Evolutionary conservation across 2,113 vertebrate genomes (phyloP), one percentile per base, ranked within the genome.

Genomic region (Alouatta palliata): DNA sequence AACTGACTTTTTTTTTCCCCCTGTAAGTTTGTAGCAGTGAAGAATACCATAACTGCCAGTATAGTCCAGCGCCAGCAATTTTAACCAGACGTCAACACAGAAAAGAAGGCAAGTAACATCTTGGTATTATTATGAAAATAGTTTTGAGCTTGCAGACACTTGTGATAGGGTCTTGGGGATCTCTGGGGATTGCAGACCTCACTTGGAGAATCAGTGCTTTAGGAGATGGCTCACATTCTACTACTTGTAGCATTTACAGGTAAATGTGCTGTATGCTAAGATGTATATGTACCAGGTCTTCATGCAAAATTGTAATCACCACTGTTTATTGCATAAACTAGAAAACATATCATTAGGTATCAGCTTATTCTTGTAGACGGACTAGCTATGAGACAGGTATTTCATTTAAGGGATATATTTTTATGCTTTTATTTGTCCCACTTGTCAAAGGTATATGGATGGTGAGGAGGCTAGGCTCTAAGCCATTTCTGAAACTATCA

Each of bases 81-180:
- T 93, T 58, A 75, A 64, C 93, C 79, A 85, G 73, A 80, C 52
- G 77, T 77, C 90, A 91, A 70, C 54, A 82, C 14, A 23, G 54
- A 25, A 23, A 90, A 87, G 64, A 91, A 91, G 73, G 64, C 87
- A 93, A 96, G 66, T 80, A 77, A 54, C 73, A 94, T 25, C 52
- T 91, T 66, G 19, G 76, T 82, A 76, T 80, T 64, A 73, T 56
- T 40, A 58, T 76, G 90, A 73, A 92, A 83, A 92, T 40, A 45
- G 21, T 49, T 90, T 96, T 81, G 77, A 56, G 73, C 45, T 94
- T 87, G 56, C 10, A n/a, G 66, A 86, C 56, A 86, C 32, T n/a
- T 32, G 52, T 45, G 4, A 6, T 3, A 70, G 70, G 52, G 61
- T 70, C 66, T 86, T 79, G 64, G 77, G 58, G 73, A 40, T 35